Evolutionary conservation across 2,113 vertebrate species (phyloP), one percentile per base, ranked within the genome.

Genomic region (Myotis yumanensis): DNA sequence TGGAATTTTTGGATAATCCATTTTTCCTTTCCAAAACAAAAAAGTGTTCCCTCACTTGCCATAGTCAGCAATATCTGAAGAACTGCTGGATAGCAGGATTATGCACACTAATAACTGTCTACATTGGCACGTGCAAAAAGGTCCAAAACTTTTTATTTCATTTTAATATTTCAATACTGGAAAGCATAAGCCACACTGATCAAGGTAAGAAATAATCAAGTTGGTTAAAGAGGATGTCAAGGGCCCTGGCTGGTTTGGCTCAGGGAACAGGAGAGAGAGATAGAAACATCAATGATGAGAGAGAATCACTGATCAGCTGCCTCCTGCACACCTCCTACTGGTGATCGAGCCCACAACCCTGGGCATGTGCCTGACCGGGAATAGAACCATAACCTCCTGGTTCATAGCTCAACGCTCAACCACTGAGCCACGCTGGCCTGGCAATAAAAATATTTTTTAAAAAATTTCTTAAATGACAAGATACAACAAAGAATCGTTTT

Each of bases 171-270:
- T 90, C 48, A 88, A 28, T 80, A 62, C 25, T 43, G 22, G 37
- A 66, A 94, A 93, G 46, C 16, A 23, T 51, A 85, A 81, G 18
- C 23, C 37, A 86, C 79, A 89, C 5, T 66, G 51, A 85, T 46
- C 5, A 68, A 5, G 5, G 14, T 72, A 80, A 90, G 89, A 93
- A 72, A 37, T 15, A 48, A 69, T 11, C 57, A 48, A 8, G 35
- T 54, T 76, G 28, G 6, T 92, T 88, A 79, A 94, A 95, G 16
- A 87, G 12, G n/a, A 72, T 52, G 10, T 86, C 79, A 37, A 83
- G 48, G 48, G 16, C 40, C 43, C 43, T 43, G 43, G 43, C 43
- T 43, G 43, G 35, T 59, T 75, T 14, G 30, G 64, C 30, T n/a
- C 15, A 66, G 11, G 7, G 30, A 66, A 64, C 15, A 32, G 62